Percentiles rank a stretch among this genome's conserved stretches.
Conservation (phyloP, 2,113 vertebrate genomes). For the Bubo bubo region DNA sequence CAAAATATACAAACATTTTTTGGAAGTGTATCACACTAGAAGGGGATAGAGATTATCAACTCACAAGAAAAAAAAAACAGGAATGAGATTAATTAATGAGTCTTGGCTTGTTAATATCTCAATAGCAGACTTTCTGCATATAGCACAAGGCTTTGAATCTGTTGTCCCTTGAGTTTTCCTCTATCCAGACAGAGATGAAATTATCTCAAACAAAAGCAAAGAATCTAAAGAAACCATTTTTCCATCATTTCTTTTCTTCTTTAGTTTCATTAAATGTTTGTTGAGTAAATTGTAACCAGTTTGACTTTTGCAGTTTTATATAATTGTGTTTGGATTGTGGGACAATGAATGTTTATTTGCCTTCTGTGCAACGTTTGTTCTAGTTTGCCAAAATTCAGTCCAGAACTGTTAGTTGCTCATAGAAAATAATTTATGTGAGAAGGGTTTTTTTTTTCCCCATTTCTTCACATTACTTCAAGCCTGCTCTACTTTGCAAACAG, state of each 20-base stretch:
- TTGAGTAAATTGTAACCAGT: neutral
- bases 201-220: constrained; percentile 25
- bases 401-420: neutral
- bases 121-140: constrained; percentile 46
- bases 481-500: constrained; percentile 54
- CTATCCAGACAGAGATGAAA: constrained; percentile 24
- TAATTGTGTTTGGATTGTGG: neutral
- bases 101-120: constrained; percentile 53
- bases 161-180: constrained; percentile 41
- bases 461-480: constrained; percentile 16
- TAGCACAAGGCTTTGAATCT: constrained; percentile 52
- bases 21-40: neutral
- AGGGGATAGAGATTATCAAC: constrained; percentile 19
- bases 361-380: neutral
- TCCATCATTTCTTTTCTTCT: constrained; percentile 9
- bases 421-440: neutral
- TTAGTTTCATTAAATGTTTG: neutral
- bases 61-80: constrained; percentile 33
- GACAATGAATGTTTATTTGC: neutral
- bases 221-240: constrained; percentile 29
- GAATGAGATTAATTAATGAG: constrained; percentile 67
- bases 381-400: neutral
- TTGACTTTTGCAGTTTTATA: neutral
- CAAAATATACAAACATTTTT: constrained; percentile 56
- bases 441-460: neutral